phyloP scores from a whole-genome alignment of 92 coral and sea anemone genomes.

The Anthopleura xanthogrammica region DNA sequence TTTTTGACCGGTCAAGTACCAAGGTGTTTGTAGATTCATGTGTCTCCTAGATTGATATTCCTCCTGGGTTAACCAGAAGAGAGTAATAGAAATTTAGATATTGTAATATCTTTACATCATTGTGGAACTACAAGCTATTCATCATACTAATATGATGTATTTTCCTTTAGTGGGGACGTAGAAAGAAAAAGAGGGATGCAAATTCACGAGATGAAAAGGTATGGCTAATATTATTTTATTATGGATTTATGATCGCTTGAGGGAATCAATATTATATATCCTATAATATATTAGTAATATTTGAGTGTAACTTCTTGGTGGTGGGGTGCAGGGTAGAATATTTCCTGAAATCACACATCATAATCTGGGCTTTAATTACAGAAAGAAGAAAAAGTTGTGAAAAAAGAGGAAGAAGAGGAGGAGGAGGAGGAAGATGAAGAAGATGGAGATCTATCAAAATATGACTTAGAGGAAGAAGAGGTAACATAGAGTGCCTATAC shows the following conservation, averaged over 20 bases:
- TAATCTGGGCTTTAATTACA: not conserved
- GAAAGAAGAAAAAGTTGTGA: constrained; percentile 38
- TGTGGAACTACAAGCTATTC: not conserved
- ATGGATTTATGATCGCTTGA: no score
- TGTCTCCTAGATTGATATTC: no score
- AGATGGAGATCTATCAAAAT: constrained; percentile 92
- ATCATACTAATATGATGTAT: not conserved
- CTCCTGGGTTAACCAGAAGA: no score
- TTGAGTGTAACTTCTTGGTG: no score
- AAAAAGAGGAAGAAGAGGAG: constrained; percentile 62
- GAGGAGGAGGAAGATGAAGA: constrained; percentile 57
- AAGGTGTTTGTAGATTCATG: no score
- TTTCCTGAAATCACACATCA: no score
- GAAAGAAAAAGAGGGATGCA: constrained; percentile 48
- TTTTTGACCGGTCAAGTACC: no score
- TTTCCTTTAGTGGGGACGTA: constrained; percentile 73
- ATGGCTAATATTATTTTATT: not conserved
- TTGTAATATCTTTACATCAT: not conserved
- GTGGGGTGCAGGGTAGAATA: no score
- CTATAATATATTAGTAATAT: no score
- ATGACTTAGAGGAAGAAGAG: constrained; percentile 87
- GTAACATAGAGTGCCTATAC: constrained; percentile 5
- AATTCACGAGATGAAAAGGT: constrained; percentile 31
- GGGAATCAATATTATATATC: no score
- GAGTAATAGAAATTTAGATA: no score